Base-by-base conservation (phyloP, 2,888 invertebrate species). In the Allophyes oxyacanthae region DNA sequence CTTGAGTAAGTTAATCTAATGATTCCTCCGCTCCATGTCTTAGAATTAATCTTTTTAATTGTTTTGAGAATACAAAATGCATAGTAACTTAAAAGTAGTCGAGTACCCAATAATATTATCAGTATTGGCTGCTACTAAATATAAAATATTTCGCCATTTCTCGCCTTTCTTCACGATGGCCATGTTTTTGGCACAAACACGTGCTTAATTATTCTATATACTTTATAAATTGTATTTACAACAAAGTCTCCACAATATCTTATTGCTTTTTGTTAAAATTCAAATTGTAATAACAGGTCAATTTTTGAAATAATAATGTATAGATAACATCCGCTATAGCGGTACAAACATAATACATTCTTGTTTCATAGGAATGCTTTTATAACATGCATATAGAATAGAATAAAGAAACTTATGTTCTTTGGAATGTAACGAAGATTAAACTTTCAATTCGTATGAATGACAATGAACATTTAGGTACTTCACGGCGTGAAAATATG, bases 391-490 rank as follows among this genome's bases (percentile, higher is more conserved):
- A 83, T 75, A 85, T 79, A 81, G 81, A 72, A 82, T 82, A 84
- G 78, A 82, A 82, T 82, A 84, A 86, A 86, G 81, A 86, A 74
- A 67, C 40, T 52, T 25, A 84, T 84, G 86, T 88, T 91, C 89
- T 90, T 91, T 93, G 93, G 93, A 93, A 93, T 93, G 92, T 93
- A 83, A 87, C 83, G 92, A 93, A 92, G 91, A 84, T 77, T 77
- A 77, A 77, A 78, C 61, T 45, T 75, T 64, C 1, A 28, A 28
- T 28, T 59, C 75, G 68, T 25, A 59, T 66, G 49, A 52, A 62
- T 64, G 48, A 65, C 50, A 72, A 73, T 64, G 58, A 57, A 72
- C 53, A 72, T 59, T 45, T 48, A n/a, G n/a, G n/a, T n/a, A 60
- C 50, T 50, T 60, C 20, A 50, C 42, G 72, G 65, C 68, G 57